Conservation (phyloP, 2,113 vertebrate genomes). For the Mystacornis crossleyi region DNA sequence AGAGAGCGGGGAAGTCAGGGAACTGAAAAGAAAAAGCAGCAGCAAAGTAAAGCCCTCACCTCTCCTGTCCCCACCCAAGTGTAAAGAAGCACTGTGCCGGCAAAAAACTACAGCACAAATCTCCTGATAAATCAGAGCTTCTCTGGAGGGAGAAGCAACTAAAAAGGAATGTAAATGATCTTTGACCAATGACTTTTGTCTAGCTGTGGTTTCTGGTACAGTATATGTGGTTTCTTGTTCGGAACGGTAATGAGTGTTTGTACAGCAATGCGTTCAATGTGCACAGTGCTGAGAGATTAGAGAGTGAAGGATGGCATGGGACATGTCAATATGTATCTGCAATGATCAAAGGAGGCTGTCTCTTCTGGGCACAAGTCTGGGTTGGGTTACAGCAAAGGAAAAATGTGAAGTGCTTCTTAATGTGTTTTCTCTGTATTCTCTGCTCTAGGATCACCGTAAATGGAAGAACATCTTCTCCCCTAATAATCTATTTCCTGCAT, state of each 20-base stretch:
- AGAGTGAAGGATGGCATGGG: slow-evolving; percentile 66
- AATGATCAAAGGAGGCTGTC: slow-evolving; percentile 66
- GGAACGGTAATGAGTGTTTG: slow-evolving; percentile 37
- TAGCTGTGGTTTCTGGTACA: slow-evolving; percentile 52
- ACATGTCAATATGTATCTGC: slow-evolving; percentile 71
- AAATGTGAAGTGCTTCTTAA: slow-evolving; percentile 70
- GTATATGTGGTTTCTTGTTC: slow-evolving; percentile 36
- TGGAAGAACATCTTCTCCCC: slow-evolving; percentile 43
- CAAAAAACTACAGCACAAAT: neutral
- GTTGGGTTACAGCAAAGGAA: slow-evolving; percentile 54
- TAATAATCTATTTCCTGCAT: slow-evolving; percentile 55
- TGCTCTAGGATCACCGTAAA: slow-evolving; percentile 32
- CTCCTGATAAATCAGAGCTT: slow-evolving; percentile 31
- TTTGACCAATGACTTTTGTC: slow-evolving; percentile 56
- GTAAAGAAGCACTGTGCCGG: neutral
- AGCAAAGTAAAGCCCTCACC: neutral
- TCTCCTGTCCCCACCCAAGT: neutral
- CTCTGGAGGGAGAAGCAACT: slow-evolving; percentile 46
- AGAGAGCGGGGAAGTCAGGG: neutral
- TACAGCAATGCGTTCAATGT: slow-evolving; percentile 52
- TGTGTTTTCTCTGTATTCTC: slow-evolving; percentile 57
- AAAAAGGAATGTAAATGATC: slow-evolving; percentile 63
- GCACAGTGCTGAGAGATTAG: slow-evolving; percentile 63
- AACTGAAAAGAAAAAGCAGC: neutral
- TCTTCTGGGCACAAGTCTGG: slow-evolving; percentile 64